These are phyloP conservation scores for Rynchops niger DNA, from an alignment of 2,113 vertebrate species.

Conservation along the genomic window DNA sequence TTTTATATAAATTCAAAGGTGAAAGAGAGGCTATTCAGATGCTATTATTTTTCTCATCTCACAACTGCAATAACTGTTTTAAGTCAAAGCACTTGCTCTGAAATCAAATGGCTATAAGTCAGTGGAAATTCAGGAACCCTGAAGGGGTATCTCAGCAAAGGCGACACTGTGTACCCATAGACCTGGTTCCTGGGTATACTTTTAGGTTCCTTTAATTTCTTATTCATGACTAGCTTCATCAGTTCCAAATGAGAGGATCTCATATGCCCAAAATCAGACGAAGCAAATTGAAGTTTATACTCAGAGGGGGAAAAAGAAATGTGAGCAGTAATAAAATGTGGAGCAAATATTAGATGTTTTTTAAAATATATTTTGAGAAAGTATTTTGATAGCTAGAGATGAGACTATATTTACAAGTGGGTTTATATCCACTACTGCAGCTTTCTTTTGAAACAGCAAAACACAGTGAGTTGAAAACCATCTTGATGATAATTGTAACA, in stretches of 20 bases:
- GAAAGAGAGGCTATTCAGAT: neutral
- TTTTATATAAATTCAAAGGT: neutral
- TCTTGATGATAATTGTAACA: neutral
- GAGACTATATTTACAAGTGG: neutral
- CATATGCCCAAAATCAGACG: neutral
- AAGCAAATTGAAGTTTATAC: neutral
- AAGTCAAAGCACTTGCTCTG: neutral
- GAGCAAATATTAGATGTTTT: neutral
- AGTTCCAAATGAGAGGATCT: neutral
- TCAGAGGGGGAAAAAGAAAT: accelerated
- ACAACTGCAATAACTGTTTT: neutral
- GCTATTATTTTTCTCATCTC: neutral
- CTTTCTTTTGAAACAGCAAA: neutral
- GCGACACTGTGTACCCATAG: neutral
- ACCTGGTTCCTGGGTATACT: neutral
- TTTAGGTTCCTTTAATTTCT: neutral
- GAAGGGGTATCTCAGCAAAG: neutral
- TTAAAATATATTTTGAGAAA: neutral
- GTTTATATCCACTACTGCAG: neutral
- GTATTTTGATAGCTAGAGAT: neutral
- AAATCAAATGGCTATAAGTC: neutral
- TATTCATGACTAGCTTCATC: neutral
- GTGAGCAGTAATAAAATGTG: neutral
- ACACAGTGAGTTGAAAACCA: neutral
- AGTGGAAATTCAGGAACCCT: neutral